These are phyloP conservation scores for Operophtera brumata DNA, from an alignment of 2,888 invertebrate species.

Conservation along the genomic window DNA sequence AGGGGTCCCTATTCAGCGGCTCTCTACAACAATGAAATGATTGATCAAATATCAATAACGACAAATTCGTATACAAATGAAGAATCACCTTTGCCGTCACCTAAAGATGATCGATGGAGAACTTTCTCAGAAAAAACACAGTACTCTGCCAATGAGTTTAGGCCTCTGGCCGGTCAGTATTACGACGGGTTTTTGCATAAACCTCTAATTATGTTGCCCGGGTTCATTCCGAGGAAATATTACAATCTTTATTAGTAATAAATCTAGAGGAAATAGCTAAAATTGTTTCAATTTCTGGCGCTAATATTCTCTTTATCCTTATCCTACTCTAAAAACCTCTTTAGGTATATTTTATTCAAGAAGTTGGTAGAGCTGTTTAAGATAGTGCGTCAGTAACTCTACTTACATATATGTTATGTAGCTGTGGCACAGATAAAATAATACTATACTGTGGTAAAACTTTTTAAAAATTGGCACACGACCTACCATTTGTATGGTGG, in stretches of 20 bases:
- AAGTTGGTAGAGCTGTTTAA: no score
- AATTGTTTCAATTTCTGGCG: constrained; percentile 21
- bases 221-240: constrained; percentile 51
- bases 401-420: no score
- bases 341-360: no score
- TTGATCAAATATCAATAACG: constrained; percentile 64
- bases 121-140: constrained; percentile 40
- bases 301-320: neutral
- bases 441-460: neutral
- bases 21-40: constrained; percentile 52
- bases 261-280: constrained; percentile 20
- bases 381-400: no score
- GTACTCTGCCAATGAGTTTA: constrained; percentile 48
- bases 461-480: neutral
- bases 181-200: constrained; percentile 70
- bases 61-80: constrained; percentile 58
- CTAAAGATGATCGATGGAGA: constrained; percentile 60
- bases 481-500: neutral
- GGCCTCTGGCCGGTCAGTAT: constrained; percentile 70
- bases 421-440: no score
- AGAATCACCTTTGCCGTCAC: constrained; percentile 47
- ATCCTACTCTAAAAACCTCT: no score
- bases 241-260: constrained; percentile 32
- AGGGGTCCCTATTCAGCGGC: constrained; percentile 50
- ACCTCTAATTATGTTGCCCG: constrained; percentile 51